Evolutionary conservation across 1,140 invertebrate genomes (phyloP).

Genomic region (Lepidurus couesii): DNA sequence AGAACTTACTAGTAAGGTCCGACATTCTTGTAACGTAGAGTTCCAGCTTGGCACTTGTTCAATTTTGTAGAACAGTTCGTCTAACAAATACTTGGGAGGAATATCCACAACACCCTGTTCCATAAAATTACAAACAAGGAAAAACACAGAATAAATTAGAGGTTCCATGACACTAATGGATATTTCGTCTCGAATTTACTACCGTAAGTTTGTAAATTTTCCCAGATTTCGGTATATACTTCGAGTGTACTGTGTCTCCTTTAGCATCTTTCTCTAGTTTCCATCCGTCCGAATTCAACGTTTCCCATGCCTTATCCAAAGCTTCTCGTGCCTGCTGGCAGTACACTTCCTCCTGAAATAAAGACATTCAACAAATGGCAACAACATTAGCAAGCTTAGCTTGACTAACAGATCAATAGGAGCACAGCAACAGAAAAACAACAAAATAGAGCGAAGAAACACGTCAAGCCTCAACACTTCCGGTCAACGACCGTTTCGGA

Average conservation of each 20-base stretch:
- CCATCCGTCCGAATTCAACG: slow-evolving; percentile 62
- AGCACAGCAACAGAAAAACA: background rate
- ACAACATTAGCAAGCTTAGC: background rate
- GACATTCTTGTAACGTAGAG: slow-evolving; percentile 63
- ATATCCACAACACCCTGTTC: slow-evolving; percentile 62
- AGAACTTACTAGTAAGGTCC: slow-evolving; percentile 56
- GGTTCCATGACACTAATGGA: background rate
- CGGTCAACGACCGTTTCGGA: background rate
- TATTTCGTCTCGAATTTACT: slow-evolving; percentile 36
- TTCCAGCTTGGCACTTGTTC: slow-evolving; percentile 71
- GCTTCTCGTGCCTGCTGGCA: slow-evolving; percentile 45
- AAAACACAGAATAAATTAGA: slow-evolving; percentile 36
- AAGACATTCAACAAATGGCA: background rate
- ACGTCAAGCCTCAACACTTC: background rate
- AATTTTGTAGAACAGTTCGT: slow-evolving; percentile 63
- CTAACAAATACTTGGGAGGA: slow-evolving; percentile 58
- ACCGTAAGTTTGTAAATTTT: slow-evolving; percentile 71
- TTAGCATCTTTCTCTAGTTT: slow-evolving; percentile 55
- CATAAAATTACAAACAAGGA: slow-evolving; percentile 40
- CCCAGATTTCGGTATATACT: slow-evolving; percentile 52
- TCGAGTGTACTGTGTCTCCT: slow-evolving; percentile 61
- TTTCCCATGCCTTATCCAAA: slow-evolving; percentile 54
- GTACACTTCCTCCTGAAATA: slow-evolving; percentile 42
- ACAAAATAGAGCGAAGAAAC: background rate
- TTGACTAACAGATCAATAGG: background rate